phyloP scores from a whole-genome alignment of 2,888 invertebrate species.

The Agrotis exclamationis region DNA sequence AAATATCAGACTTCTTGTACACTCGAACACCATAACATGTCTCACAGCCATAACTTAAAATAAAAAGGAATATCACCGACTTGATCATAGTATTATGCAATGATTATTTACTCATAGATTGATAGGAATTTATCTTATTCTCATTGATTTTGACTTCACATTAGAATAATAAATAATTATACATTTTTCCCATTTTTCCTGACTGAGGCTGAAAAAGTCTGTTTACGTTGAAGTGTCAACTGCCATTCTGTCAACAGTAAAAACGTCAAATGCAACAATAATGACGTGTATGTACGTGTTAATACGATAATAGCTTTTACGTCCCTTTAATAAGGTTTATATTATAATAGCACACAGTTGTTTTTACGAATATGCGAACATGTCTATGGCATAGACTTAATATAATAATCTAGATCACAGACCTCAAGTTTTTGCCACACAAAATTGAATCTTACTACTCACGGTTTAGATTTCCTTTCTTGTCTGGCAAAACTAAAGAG shows the following conservation, averaged over 20 bases:
- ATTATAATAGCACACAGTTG: no score
- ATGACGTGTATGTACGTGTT: constrained; percentile 13
- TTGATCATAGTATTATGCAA: constrained; percentile 61
- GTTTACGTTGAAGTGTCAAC: constrained; percentile 38
- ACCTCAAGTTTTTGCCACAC: no score
- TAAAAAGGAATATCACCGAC: constrained; percentile 63
- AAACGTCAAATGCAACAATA: background rate
- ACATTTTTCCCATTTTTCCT: no score
- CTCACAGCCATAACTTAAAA: constrained; percentile 72
- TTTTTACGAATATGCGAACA: no score
- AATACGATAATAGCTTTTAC: background rate
- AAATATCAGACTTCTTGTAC: constrained; percentile 91
- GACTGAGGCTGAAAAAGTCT: constrained; percentile 6
- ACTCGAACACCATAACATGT: constrained; percentile 81
- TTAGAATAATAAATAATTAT: background rate
- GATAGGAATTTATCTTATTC: background rate
- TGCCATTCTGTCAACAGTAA: constrained; percentile 11
- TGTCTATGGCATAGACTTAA: no score
- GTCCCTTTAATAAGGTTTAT: no score
- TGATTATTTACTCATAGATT: background rate
- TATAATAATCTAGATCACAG: no score
- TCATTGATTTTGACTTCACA: constrained; percentile 17
- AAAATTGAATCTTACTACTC: no score
- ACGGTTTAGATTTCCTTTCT: no score
- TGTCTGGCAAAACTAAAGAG: no score